Evolutionary conservation across 2,888 invertebrate genomes (phyloP), one percentile per base, ranked within the genome.

Genomic region (Drepana falcataria): DNA sequence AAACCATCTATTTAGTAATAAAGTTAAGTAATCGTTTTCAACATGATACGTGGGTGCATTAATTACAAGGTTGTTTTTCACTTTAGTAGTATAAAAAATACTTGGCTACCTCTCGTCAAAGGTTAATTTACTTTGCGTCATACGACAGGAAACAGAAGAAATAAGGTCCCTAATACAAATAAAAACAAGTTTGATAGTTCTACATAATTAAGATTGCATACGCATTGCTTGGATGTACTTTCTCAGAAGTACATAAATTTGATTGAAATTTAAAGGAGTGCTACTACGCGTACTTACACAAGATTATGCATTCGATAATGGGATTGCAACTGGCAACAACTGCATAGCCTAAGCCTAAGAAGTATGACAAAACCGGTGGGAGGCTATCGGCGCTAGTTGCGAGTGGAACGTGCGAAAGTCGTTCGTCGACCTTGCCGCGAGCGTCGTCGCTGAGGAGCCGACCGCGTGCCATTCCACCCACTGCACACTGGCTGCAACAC

Each of bases 371-470:
- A 79, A 74, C 68, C 68, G 66, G 69, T 68, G 57, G 64, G 63
- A 60, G 66, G 73, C 73, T 71, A 75, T 60, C 65, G 65, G 57
- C 64, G 69, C 68, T 58, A 72, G 62, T 58, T 63, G 69, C 68
- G 59, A 72, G 63, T 73, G 70, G 75, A 82, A 75, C 84, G 81
- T 89, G 88, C 90, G 90, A 90, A 90, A 89, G 90, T 89, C 90
- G 90, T 86, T 79, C 87, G 83, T 85, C 90, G 89, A 89, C 90
- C 90, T 89, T 89, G 89, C 85, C 73, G 71, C 64, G 70, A 79
- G 74, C 75, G 75, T 73, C 75, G 73, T 59, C 59, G 61, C 66
- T 61, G 61, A 58, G 52, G 62, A 67, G 78, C 76, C 63, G 65
- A 62, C 80, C 77, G 83, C 86, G 77, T 87, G 81, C 88, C 85